These are phyloP conservation scores for Henricia sp. DNA, from an alignment of 53 echinoderm and acorn worm species.

Conservation along the genomic window DNA sequence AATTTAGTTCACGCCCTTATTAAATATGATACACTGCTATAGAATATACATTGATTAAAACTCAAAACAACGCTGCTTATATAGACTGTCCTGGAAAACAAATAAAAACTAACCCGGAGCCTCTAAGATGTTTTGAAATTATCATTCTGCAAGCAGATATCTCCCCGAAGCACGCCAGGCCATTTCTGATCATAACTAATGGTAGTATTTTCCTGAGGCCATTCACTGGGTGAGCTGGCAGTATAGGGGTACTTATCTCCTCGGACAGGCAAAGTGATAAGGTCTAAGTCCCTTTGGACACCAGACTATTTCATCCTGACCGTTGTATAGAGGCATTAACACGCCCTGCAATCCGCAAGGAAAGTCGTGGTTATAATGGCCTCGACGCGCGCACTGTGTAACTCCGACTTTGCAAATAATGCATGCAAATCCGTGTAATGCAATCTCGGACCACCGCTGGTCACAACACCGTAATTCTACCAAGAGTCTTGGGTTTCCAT, in stretches of 20 bases:
- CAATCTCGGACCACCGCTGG: background rate
- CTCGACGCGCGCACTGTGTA: no score
- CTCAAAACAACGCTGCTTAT: no score
- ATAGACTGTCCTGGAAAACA: no score
- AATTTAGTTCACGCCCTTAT: no score
- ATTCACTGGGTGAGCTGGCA: background rate
- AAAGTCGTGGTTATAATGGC: no score
- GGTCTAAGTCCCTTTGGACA: background rate
- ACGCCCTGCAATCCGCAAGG: background rate
- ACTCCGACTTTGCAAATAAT: background rate
- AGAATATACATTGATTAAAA: no score
- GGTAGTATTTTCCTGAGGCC: constrained; percentile 21
- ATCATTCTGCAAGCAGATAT: background rate
- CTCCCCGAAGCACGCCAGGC: background rate
- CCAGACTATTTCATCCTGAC: background rate
- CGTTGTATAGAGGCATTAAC: constrained; percentile 9
- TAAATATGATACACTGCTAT: no score
- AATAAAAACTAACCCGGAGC: no score
- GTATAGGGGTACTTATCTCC: background rate
- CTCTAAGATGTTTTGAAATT: background rate
- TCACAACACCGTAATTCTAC: background rate
- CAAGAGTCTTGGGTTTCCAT: background rate
- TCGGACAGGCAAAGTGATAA: background rate
- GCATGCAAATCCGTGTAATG: background rate
- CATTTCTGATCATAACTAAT: constrained; percentile 38